Evolutionary conservation across 2,797 vertebrate species (phyloP).

Genomic region (Choloepus didactylus): DNA sequence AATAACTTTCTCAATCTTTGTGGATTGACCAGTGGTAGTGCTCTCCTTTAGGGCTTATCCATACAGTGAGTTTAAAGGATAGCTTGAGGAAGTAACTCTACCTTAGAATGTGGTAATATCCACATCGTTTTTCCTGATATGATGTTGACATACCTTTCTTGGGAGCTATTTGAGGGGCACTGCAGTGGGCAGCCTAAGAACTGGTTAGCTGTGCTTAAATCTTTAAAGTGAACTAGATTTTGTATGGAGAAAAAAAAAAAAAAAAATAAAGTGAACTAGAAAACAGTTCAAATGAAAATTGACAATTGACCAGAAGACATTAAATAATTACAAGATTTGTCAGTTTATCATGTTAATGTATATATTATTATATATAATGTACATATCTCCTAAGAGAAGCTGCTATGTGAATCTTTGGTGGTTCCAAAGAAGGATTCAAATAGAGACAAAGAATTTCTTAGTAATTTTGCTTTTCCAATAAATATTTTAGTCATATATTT

Average conservation of each 20-base stretch:
- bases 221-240: too few relatives aligned
- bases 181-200: background rate
- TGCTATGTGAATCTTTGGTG: background rate
- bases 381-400: background rate
- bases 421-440: background rate
- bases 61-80: too few relatives aligned
- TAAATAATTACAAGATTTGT: constrained; percentile 66
- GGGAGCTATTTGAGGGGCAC: background rate
- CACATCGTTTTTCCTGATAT: constrained; percentile 1
- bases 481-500: constrained; percentile 19
- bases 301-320: constrained; percentile 64
- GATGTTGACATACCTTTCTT: background rate
- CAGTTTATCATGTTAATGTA: constrained; percentile 69
- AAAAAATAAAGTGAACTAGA: constrained; percentile 54
- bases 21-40: too few relatives aligned
- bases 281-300: constrained; percentile 60
- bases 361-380: background rate
- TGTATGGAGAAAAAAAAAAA: too few relatives aligned
- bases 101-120: background rate
- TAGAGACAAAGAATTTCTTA: background rate
- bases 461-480: constrained; percentile 48
- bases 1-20: too few relatives aligned
- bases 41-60: too few relatives aligned
- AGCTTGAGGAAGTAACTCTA: background rate
- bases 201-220: constrained; percentile 59